Evolutionary conservation across 2,797 vertebrate species (phyloP).

Genomic region (Distichodus sexfasciatus): DNA sequence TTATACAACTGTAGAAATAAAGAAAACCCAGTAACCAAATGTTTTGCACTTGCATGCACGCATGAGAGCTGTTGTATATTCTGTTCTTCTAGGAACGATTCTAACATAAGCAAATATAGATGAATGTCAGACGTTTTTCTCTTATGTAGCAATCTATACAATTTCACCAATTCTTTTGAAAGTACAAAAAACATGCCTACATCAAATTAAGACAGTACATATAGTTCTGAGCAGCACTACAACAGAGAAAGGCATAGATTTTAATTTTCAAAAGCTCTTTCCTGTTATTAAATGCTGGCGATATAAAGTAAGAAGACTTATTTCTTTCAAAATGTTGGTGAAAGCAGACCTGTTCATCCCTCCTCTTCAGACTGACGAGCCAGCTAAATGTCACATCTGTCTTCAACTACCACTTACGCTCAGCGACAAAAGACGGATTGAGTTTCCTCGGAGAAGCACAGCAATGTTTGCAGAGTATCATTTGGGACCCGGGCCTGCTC

Average conservation of each 20-base stretch:
- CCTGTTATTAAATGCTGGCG: constrained; percentile 34
- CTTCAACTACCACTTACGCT: constrained; percentile 71
- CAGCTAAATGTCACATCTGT: constrained; percentile 75
- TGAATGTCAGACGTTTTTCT: too few species aligned
- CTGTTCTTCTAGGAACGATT: too few species aligned
- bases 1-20: too few species aligned
- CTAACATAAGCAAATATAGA: too few species aligned
- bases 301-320: constrained; percentile 35
- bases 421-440: constrained; percentile 68
- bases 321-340: constrained; percentile 39
- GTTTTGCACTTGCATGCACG: too few species aligned
- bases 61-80: background rate
- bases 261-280: constrained; percentile 38
- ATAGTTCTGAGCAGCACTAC: constrained; percentile 26
- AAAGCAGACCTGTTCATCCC: constrained; percentile 52
- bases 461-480: constrained; percentile 58
- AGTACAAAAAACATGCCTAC: background rate
- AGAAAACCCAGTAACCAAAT: too few species aligned
- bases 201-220: constrained; percentile 2
- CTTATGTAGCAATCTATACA: too few species aligned
- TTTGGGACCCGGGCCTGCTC: constrained; percentile 55
- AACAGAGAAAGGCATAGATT: constrained; percentile 15
- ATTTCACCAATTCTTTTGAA: too few species aligned
- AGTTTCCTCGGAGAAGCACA: constrained; percentile 60
- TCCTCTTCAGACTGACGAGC: constrained; percentile 49